Percentiles rank a stretch among this genome's conserved stretches.
Conservation (phyloP, 2,797 vertebrate genomes). For the Chaetophractus vellerosus region DNA sequence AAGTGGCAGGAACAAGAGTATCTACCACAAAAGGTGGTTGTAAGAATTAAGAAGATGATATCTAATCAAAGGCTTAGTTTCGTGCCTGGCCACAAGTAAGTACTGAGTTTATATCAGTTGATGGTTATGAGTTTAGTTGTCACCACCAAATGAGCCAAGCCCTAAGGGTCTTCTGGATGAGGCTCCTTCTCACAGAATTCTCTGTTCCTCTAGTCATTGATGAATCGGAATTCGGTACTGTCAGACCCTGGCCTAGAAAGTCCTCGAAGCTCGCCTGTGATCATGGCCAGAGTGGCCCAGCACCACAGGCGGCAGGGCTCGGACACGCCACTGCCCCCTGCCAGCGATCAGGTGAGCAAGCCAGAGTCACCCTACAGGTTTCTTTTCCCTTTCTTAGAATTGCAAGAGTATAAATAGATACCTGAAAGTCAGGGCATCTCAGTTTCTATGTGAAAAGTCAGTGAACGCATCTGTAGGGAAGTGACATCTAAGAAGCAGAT, state of each 20-base stretch:
- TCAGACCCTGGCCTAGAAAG: slow-evolving; percentile 92
- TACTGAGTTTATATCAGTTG: background rate
- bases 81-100: background rate
- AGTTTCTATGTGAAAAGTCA: background rate
- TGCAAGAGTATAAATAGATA: background rate
- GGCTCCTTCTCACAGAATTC: slow-evolving; percentile 40
- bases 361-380: background rate
- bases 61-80: background rate
- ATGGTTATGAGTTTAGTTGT: background rate
- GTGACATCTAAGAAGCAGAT: background rate
- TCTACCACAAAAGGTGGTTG: background rate
- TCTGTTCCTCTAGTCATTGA: slow-evolving; percentile 88
- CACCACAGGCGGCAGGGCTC: slow-evolving; percentile 92
- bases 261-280: slow-evolving; percentile 94
- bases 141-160: background rate
- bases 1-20: background rate
- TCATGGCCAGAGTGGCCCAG: slow-evolving; percentile 88
- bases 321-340: slow-evolving; percentile 83
- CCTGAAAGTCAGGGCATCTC: background rate
- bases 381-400: background rate
- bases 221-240: slow-evolving; percentile 88
- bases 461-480: background rate
- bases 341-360: slow-evolving; percentile 90
- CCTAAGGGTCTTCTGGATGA: background rate
- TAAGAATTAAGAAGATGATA: background rate